phyloP scores from a whole-genome alignment of 2,888 invertebrate species.

The Leptothorax acervorum region DNA sequence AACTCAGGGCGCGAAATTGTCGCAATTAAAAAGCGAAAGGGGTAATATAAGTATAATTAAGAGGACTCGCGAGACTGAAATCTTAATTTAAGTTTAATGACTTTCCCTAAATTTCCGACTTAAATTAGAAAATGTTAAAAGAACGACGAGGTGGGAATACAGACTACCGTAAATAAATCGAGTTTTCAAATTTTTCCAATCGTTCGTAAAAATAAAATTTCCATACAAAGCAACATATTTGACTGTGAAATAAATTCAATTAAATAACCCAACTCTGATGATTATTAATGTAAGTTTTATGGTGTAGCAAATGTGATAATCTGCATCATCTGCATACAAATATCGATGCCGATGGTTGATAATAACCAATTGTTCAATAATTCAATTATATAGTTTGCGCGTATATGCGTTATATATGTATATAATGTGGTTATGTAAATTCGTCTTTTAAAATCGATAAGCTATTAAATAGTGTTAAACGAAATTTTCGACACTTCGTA shows the following conservation, averaged over 20 bases:
- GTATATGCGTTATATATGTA: background rate
- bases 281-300: constrained; percentile 12
- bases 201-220: background rate
- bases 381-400: background rate
- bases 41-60: constrained; percentile 27
- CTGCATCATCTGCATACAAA: background rate
- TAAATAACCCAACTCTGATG: background rate
- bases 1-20: constrained; percentile 22
- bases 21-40: constrained; percentile 34
- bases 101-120: constrained; percentile 7
- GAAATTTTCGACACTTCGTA: constrained; percentile 24
- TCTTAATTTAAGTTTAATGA: constrained; percentile 34
- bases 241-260: background rate
- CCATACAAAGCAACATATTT: background rate
- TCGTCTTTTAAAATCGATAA: background rate
- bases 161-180: background rate
- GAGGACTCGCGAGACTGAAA: background rate
- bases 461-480: constrained; percentile 3
- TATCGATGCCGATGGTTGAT: background rate
- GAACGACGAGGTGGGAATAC: background rate
- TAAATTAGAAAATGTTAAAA: background rate
- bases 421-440: background rate
- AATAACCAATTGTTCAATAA: background rate
- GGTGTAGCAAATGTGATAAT: background rate
- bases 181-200: constrained; percentile 1